These are phyloP conservation scores for Plagodis pulveraria DNA, from an alignment of 2,888 invertebrate genomes.

Conservation along the genomic window DNA sequence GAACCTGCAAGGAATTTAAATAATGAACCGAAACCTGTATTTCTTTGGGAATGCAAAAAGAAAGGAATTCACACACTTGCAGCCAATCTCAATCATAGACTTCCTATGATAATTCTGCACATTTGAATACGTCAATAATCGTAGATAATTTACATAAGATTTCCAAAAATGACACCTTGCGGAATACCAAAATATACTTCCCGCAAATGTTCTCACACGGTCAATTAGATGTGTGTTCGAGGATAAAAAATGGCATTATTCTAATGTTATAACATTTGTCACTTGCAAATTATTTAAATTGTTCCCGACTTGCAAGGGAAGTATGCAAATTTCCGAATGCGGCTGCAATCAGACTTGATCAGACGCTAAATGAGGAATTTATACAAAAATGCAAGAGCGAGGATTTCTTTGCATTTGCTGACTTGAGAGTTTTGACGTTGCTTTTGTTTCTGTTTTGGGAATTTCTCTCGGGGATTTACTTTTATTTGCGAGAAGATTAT, in stretches of 20 bases:
- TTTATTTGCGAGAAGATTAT: constrained; percentile 5
- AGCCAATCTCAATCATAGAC: constrained; percentile 18
- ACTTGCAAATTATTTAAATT: constrained; percentile 78
- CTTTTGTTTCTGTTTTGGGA: constrained; percentile 42
- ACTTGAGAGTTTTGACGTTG: constrained; percentile 45
- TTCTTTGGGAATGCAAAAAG: constrained; percentile 59
- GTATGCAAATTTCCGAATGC: constrained; percentile 69
- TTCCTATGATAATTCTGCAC: constrained; percentile 41
- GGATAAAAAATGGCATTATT: constrained; percentile 63
- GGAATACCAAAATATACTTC: constrained; percentile 42
- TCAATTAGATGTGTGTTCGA: constrained; percentile 68
- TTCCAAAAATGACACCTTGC: constrained; percentile 39
- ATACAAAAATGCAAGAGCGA: constrained; percentile 70
- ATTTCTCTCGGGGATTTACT: constrained; percentile 38
- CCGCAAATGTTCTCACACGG: constrained; percentile 60
- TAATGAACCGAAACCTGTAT: constrained; percentile 33
- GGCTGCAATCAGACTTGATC: constrained; percentile 69
- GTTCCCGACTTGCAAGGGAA: constrained; percentile 54
- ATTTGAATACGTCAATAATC: constrained; percentile 68
- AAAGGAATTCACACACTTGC: constrained; percentile 69
- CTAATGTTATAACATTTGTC: constrained; percentile 68
- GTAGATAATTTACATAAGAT: constrained; percentile 51
- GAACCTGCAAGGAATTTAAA: constrained; percentile 33
- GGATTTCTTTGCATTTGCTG: constrained; percentile 51
- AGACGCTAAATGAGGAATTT: constrained; percentile 75